phyloP scores from a whole-genome alignment of 2,888 invertebrate genomes.

The Stratiomys singularior region DNA sequence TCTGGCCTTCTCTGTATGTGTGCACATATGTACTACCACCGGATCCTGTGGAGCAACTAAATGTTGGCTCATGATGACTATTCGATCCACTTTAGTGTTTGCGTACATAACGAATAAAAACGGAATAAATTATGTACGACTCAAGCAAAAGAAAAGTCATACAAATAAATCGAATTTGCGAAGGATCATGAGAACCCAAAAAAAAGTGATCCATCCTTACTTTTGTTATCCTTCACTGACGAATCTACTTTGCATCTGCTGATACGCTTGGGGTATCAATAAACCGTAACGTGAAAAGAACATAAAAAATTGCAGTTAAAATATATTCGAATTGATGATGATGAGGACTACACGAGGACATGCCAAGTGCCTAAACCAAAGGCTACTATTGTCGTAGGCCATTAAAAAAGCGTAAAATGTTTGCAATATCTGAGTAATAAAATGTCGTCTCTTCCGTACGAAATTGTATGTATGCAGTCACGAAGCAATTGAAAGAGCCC shows the following conservation, averaged over 20 bases:
- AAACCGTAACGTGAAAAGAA: background rate
- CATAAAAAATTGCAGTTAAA: slow-evolving; percentile 21
- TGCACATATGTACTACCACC: background rate
- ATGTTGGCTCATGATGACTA: background rate
- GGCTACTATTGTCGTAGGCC: background rate
- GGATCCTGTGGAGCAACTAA: background rate
- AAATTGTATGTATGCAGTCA: no score
- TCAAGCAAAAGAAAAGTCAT: background rate
- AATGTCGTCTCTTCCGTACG: background rate
- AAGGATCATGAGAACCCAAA: no score
- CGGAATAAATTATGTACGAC: background rate
- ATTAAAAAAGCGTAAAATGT: slow-evolving; percentile 13
- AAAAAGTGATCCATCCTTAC: no score
- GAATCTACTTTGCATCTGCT: background rate
- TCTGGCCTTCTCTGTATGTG: background rate
- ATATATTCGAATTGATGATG: background rate
- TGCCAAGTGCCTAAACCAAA: background rate
- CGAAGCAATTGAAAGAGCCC: no score
- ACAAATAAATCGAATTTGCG: slow-evolving; percentile 21
- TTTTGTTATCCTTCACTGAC: no score
- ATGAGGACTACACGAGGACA: background rate
- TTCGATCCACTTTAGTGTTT: background rate
- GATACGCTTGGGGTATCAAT: background rate
- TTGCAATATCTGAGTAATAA: slow-evolving; percentile 9
- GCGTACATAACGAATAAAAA: background rate